A percentile compares a stretch with the other conserved stretches of the same genome.
These are phyloP conservation scores for Ladona fulva DNA, from an alignment of 1,140 invertebrate species.

Conservation along the genomic window DNA sequence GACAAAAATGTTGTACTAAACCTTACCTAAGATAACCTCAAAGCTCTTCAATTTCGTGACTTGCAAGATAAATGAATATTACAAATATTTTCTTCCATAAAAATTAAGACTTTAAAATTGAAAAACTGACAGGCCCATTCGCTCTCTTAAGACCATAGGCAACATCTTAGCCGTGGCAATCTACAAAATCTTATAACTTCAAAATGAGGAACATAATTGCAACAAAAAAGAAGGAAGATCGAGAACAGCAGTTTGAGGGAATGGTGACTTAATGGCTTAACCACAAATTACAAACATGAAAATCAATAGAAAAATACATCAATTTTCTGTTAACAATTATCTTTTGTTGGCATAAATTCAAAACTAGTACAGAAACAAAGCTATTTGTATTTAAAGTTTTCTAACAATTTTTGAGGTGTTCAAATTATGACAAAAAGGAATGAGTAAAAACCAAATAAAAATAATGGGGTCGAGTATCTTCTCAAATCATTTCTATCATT, in stretches of 20 bases:
- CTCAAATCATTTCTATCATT: not conserved
- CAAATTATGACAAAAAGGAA: no score
- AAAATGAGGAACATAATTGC: not conserved
- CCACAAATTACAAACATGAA: not conserved
- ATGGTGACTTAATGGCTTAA: not conserved
- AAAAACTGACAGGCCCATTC: not conserved
- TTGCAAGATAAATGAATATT: not conserved
- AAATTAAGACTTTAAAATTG: not conserved
- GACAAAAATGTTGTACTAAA: not conserved
- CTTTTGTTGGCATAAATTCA: not conserved
- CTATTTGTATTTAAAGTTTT: no score
- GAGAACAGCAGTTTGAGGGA: not conserved
- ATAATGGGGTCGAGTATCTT: not conserved
- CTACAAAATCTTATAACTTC: not conserved
- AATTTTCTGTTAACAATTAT: not conserved
- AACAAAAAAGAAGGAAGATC: not conserved
- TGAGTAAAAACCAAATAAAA: not conserved
- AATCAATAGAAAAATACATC: not conserved
- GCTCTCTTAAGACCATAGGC: not conserved
- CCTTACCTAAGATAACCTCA: not conserved
- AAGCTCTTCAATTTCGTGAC: not conserved
- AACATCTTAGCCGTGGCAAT: not conserved
- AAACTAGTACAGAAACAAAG: no score
- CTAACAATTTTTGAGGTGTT: no score
- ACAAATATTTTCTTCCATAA: not conserved